Evolutionary conservation across 1,140 invertebrate genomes (phyloP), one percentile per base, ranked within the genome.

Genomic region (Drosophila quadrilineata): DNA sequence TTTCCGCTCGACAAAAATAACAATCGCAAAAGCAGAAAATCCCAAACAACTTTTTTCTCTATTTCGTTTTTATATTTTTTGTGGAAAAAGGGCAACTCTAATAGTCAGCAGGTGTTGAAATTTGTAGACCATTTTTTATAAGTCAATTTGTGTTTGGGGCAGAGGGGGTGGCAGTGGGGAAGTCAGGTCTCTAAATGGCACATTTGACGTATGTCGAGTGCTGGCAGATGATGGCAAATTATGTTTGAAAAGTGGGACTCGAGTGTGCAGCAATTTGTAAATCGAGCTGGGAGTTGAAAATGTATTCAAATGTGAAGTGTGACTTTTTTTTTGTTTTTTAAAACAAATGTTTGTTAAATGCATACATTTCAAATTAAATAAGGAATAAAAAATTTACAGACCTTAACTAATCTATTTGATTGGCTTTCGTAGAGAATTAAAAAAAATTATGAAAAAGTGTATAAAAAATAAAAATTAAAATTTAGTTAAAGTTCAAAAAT

Each of bases 51-150:
- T 43, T 57, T 56, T 64, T 57, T 57, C n/a, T n/a, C n/a, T n/a
- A n/a, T n/a, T n/a, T n/a, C n/a, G n/a, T n/a, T n/a, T n/a, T n/a
- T n/a, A n/a, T n/a, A n/a, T n/a, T n/a, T n/a, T n/a, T n/a, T n/a
- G n/a, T n/a, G n/a, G n/a, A n/a, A n/a, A n/a, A n/a, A n/a, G n/a
- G 60, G 35, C 60, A 49, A 28, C 12, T 16, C 19, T 22, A 22
- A 26, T 26, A 10, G 40, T 29, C 48, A 54, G 40, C 64, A 67
- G 64, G 64, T 67, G 64, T 16, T 40, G 48, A 62, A 67, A 62
- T 67, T 52, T 67, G 41, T 53, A 46, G 48, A 40, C 41, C 64
- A 67, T 66, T 66, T 60, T 49, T 60, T 50, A 52, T 33, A 33
- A 17, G 41, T 17, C 19, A n/a, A n/a, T n/a, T n/a, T n/a, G n/a